Percentiles rank a stretch among this genome's conserved stretches.
phyloP scores from a whole-genome alignment of 2,113 vertebrate genomes.

The Pimephales promelas region DNA sequence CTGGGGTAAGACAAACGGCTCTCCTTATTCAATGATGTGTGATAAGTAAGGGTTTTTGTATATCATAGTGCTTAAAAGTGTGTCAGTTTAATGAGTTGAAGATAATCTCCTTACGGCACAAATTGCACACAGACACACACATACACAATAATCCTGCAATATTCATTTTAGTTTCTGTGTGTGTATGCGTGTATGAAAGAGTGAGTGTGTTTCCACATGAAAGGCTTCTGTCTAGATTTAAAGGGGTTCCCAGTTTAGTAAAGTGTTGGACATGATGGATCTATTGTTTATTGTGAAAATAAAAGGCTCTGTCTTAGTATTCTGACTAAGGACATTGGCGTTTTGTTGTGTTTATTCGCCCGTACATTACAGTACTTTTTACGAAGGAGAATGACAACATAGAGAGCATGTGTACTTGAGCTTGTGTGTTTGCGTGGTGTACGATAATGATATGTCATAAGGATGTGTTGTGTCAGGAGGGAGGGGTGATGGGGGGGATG shows the following conservation, averaged over 20 bases:
- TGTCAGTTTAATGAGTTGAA: conserved; percentile 52
- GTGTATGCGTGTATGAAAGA: neutral
- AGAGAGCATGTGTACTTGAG: conserved; percentile 1
- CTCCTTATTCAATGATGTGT: conserved; percentile 26
- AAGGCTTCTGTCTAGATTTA: conserved; percentile 19
- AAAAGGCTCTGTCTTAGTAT: neutral
- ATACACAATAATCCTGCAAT: neutral
- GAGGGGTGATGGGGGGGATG: neutral
- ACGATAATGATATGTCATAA: conserved; percentile 1
- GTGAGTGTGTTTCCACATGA: neutral
- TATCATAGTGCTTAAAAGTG: conserved; percentile 45
- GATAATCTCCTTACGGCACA: conserved; percentile 49
- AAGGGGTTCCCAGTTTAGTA: neutral
- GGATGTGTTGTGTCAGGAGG: conserved; percentile 15
- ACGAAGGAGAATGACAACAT: conserved; percentile 9
- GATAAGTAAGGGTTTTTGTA: conserved; percentile 25
- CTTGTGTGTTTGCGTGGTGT: conserved; percentile 43
- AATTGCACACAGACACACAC: conserved; percentile 5
- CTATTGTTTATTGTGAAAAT: conserved; percentile 26
- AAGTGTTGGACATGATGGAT: neutral
- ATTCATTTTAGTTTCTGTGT: conserved; percentile 5
- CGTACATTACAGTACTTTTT: neutral
- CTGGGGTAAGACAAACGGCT: conserved; percentile 17
- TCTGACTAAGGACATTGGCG: neutral
- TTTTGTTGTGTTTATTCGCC: neutral